Conservation (phyloP, 2,888 invertebrate species). For the Cephus runcator region DNA sequence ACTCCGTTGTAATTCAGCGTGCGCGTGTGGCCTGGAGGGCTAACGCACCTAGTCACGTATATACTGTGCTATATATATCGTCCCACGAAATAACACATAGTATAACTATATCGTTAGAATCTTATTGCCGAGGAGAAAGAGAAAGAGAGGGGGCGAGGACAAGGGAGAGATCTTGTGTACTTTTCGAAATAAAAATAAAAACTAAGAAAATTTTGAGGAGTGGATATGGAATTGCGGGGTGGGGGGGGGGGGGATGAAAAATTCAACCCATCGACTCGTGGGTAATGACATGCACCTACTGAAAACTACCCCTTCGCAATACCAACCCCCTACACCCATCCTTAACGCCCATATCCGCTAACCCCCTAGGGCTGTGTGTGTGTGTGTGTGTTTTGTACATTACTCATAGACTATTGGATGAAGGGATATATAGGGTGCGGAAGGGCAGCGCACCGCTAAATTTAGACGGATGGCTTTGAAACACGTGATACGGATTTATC, state of each 20-base stretch:
- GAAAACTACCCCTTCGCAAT: background rate
- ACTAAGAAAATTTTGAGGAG: background rate
- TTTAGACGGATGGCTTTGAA: constrained; percentile 3
- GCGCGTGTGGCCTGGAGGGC: constrained; percentile 24
- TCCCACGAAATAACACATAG: too few relatives aligned
- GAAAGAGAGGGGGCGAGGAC: background rate
- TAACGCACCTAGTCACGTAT: constrained; percentile 5
- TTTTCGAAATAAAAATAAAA: background rate
- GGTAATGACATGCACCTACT: background rate
- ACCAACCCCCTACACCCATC: background rate
- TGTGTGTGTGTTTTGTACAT: background rate
- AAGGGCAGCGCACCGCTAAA: constrained; percentile 4
- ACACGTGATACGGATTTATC: constrained; percentile 3
- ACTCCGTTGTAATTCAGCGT: constrained; percentile 42
- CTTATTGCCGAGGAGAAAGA: background rate
- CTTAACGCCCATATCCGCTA: background rate
- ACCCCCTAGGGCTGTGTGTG: background rate
- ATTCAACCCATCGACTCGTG: background rate
- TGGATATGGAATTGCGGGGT: too few relatives aligned
- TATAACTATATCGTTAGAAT: background rate
- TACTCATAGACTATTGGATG: background rate
- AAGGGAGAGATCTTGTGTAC: background rate
- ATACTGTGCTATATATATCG: background rate
- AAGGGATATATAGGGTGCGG: background rate
- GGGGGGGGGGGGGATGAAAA: background rate